Evolutionary conservation across 2,113 vertebrate genomes (phyloP).

Genomic region (Cyprinodon variegatus): DNA sequence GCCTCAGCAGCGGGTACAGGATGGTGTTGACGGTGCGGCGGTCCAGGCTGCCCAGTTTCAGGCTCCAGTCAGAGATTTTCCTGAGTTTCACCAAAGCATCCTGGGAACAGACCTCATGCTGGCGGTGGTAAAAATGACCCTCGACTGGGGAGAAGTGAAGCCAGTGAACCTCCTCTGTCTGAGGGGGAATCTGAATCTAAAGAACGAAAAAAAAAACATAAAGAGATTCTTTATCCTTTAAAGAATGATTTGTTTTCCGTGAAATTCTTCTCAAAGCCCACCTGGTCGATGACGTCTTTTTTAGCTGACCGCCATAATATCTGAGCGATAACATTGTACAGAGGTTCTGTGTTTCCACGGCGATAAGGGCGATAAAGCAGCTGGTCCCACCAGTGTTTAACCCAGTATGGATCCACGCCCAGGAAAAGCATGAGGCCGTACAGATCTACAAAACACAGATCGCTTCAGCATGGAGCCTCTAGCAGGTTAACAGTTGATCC

Average conservation of each 20-base stretch:
- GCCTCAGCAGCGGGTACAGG: slow-evolving; percentile 90
- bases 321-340: slow-evolving; percentile 89
- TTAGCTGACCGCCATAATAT: slow-evolving; percentile 96
- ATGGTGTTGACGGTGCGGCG: slow-evolving; percentile 93
- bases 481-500: too few relatives aligned
- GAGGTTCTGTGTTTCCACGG: slow-evolving; percentile 86
- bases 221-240: not conserved
- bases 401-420: slow-evolving; percentile 96
- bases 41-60: slow-evolving; percentile 94
- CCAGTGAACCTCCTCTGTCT: slow-evolving; percentile 96
- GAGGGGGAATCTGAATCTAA: slow-evolving; percentile 96
- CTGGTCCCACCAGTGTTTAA: slow-evolving; percentile 96
- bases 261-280: slow-evolving; percentile 48
- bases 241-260: not conserved
- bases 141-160: slow-evolving; percentile 96
- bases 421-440: slow-evolving; percentile 95
- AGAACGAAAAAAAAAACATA: not conserved
- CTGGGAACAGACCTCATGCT: slow-evolving; percentile 97
- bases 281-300: slow-evolving; percentile 98
- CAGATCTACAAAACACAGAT: slow-evolving; percentile 82
- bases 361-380: slow-evolving; percentile 95
- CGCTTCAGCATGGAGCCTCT: not conserved
- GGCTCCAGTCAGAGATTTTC: slow-evolving; percentile 96
- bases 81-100: slow-evolving; percentile 92
- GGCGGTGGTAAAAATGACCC: slow-evolving; percentile 97